Conservation (phyloP, 2,113 vertebrate species). For the Cyanistes caeruleus region DNA sequence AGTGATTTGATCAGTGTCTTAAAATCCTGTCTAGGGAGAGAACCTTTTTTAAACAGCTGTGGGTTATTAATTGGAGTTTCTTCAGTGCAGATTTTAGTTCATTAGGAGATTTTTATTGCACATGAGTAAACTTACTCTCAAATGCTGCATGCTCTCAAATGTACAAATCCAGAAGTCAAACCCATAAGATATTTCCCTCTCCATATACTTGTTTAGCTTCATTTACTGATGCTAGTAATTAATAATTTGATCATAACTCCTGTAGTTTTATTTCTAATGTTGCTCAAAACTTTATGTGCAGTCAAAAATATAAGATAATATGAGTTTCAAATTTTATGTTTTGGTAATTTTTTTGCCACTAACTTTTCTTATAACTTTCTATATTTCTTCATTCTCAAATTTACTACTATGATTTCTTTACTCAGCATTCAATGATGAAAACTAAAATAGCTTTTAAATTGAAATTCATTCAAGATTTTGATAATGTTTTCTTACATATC, state of each 20-base stretch:
- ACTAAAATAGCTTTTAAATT: background rate
- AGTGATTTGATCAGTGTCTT: background rate
- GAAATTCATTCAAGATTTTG: background rate
- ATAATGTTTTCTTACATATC: background rate
- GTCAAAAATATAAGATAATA: conserved; percentile 4
- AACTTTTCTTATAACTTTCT: background rate
- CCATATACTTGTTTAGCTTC: conserved; percentile 13
- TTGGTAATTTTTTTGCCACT: background rate
- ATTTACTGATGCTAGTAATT: conserved; percentile 28
- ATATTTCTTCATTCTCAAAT: background rate
- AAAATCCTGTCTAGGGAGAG: background rate
- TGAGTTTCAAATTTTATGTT: conserved; percentile 15
- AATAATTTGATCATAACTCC: background rate
- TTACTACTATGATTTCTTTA: background rate
- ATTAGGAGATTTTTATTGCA: conserved; percentile 48
- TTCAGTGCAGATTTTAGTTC: conserved; percentile 28
- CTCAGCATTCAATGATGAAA: background rate
- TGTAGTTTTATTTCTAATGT: conserved; percentile 34
- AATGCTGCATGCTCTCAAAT: conserved; percentile 52
- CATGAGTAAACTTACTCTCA: conserved; percentile 37
- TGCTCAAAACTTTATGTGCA: background rate
- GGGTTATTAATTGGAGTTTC: background rate
- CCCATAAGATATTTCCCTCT: conserved; percentile 3
- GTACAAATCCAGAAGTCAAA: conserved; percentile 56
- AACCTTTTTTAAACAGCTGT: background rate